Base-by-base conservation (phyloP, 2,888 invertebrate genomes). In the Euspilapteryx auroguttella region DNA sequence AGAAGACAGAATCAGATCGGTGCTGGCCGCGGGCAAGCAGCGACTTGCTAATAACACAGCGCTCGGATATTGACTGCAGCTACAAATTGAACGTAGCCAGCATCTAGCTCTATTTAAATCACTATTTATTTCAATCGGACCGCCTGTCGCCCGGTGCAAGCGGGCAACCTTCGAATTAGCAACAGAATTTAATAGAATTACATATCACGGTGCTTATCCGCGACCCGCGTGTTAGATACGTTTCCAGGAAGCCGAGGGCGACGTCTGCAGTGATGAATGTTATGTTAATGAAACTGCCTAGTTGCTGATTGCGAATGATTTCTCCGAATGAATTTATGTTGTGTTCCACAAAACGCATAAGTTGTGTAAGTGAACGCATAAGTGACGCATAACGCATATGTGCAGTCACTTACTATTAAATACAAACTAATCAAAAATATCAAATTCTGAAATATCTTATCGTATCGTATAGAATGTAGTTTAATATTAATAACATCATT, bases 1-100 rank as follows among this genome's bases (percentile, higher is more conserved):
- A 71, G 65, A 71, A 58, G 58, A 63, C 53, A 45, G 54, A 62
- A 61, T 62, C 55, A 55, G 66, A 64, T 61, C 62, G 49, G 47
- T 47, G 42, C 41, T 47, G 46, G 62, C 69, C 66, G 52, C 54
- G 35, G 59, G 66, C 59, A 31, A 44, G 43, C 46, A 47, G 46
- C 54, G 43, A 54, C 47, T 55, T 49, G 53, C 55, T 69, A 69
- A 69, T 68, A 65, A 64, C 66, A 65, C 58, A 58, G 58, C 53
- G 45, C 56, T 44, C 45, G 49, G 53, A 56, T 58, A 65, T 57
- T 56, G 58, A 61, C 55, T 55, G 56, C 59, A 50, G 52, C 58
- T 59, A 58, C 65, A 68, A 68, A 69, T 65, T 57, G 54, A 68
- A 57, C 58, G 47, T 52, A 58, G 55, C 62, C 49, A 49, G 53